These are phyloP conservation scores for Psettodes erumei DNA, from an alignment of 2,113 vertebrate species.

Conservation along the genomic window DNA sequence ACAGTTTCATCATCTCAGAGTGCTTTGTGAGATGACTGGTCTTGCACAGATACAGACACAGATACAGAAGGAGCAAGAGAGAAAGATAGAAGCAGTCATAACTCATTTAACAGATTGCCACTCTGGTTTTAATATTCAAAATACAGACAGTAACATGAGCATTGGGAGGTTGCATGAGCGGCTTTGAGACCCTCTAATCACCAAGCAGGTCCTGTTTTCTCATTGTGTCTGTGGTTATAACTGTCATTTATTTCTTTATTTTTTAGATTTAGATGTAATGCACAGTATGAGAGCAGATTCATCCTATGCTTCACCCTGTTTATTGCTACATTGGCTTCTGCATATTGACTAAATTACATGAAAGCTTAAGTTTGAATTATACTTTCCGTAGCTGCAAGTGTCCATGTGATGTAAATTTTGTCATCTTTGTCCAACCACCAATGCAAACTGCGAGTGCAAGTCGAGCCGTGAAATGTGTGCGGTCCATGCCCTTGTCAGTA, in stretches of 20 bases:
- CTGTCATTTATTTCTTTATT: neutral
- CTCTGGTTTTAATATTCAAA: constrained; percentile 37
- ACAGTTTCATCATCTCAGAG: constrained; percentile 33
- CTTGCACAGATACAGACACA: constrained; percentile 25
- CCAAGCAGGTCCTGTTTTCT: neutral
- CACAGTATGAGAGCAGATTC: neutral
- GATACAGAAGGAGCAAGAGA: constrained; percentile 25
- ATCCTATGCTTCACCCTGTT: neutral
- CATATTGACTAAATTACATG: neutral
- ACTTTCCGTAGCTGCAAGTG: neutral
- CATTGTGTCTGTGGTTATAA: neutral
- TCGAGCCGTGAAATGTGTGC: neutral
- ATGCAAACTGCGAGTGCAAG: too few relatives aligned
- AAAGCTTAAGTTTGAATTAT: neutral
- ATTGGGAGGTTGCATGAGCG: constrained; percentile 3
- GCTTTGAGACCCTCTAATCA: constrained; percentile 7
- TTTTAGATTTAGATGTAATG: neutral
- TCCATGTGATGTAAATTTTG: neutral
- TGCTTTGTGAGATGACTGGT: constrained; percentile 29
- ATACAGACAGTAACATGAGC: constrained; percentile 6
- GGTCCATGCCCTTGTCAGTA: neutral
- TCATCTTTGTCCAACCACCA: neutral
- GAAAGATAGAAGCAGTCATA: constrained; percentile 14
- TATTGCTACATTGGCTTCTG: neutral
- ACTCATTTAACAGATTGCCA: constrained; percentile 42